phyloP scores from a whole-genome alignment of 2,888 invertebrate species.

The Scaptomyza parva region DNA sequence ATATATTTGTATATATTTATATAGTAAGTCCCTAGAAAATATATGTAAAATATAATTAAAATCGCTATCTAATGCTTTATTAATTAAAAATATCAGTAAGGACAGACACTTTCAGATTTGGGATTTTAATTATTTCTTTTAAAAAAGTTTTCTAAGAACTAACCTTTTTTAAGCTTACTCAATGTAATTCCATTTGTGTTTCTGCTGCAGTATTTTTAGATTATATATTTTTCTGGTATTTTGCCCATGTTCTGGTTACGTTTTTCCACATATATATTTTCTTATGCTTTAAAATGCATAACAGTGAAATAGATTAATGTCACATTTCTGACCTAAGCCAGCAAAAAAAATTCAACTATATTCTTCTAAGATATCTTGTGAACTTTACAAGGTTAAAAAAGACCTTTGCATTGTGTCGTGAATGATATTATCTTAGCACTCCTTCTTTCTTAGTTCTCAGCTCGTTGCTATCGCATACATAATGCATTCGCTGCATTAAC shows the following conservation, averaged over 20 bases:
- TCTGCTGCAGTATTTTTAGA: background rate
- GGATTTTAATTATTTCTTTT: background rate
- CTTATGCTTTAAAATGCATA: background rate
- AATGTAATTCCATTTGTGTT: too few relatives aligned
- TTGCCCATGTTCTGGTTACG: too few relatives aligned
- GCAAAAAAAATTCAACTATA: background rate
- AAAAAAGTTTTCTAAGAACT: background rate
- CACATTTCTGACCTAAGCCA: background rate
- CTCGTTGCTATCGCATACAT: constrained; percentile 44
- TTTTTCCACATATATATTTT: background rate
- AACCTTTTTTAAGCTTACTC: background rate
- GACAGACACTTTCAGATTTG: too few relatives aligned
- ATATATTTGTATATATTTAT: too few relatives aligned
- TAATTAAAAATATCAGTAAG: too few relatives aligned
- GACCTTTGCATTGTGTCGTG: constrained; percentile 3
- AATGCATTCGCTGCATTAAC: constrained; percentile 24
- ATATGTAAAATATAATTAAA: too few relatives aligned
- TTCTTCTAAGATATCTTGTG: background rate
- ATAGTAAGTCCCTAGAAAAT: too few relatives aligned
- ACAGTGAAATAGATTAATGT: background rate
- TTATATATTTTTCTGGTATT: background rate
- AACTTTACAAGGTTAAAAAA: background rate
- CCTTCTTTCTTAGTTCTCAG: background rate
- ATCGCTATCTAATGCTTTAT: too few relatives aligned
- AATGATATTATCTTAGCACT: background rate